Evolutionary conservation across 2,113 vertebrate genomes (phyloP), one percentile per base, ranked within the genome.

Genomic region (Lepus timidus): DNA sequence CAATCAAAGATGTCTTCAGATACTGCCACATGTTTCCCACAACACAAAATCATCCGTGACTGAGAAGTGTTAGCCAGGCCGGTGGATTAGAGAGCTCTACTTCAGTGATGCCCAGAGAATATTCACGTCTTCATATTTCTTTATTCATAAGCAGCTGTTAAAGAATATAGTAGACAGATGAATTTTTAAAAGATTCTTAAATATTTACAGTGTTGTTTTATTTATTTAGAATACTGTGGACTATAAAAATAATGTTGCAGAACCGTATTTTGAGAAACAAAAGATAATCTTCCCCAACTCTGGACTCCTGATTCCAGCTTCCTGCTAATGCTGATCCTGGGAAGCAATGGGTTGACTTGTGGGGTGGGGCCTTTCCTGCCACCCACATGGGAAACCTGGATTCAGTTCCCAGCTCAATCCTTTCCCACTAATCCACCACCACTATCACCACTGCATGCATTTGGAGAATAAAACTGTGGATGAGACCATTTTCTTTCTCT

Each of bases 181-280:
- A 67, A 78, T 61, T 90, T 96, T 91, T 51, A 80, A 90, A 68
- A 2, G 11, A 23, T 83, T 90, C 33, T 74, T 2, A 87, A 87
- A 68, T 80, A 93, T 68, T 51, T 55, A 94, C 73, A 78, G 8
- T 83, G 19, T 33, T 78, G 8, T 81, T 64, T 94, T 61, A 82
- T 22, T 68, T 67, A 86, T 3, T 65, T 73, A n/a, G 91, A 88
- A 55, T n/a, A 73, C 7, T 33, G 22, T 49, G 8, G 0, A 17
- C 70, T 67, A 92, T 33, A 75, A 78, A 75, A 64, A 61, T 33
- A 71, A 71, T 33, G 31, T 13, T 90, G 4, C n/a, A 29, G 17
- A 82, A 82, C 3, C 85, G 4, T 55, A 39, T 64, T 81, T 95
- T 65, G n/a, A 91, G 62, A 62, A 31, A 73, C 27, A 58, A 58